phyloP scores from a whole-genome alignment of 2,113 vertebrate genomes.

The Gallinago undulata region DNA sequence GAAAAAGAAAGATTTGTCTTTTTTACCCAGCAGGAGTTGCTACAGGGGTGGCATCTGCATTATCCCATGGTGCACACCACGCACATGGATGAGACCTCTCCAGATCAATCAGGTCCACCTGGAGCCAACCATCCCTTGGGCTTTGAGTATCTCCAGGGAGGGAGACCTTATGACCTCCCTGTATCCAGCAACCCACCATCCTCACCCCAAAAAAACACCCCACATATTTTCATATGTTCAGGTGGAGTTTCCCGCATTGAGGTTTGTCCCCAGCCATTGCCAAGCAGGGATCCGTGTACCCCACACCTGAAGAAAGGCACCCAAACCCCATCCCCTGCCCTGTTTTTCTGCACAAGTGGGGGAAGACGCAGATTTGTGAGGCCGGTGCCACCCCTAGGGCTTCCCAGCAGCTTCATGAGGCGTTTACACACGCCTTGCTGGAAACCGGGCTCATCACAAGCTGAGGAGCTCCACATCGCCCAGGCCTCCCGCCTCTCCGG shows the following conservation, averaged over 20 bases:
- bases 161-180: rapidly evolving
- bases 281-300: rapidly evolving
- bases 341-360: rapidly evolving
- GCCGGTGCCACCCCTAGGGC: not conserved
- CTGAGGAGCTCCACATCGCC: not conserved
- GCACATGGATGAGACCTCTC: rapidly evolving
- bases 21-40: not conserved
- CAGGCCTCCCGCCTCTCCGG: too few species aligned
- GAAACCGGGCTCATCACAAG: rapidly evolving
- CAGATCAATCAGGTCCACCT: too few species aligned
- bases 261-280: rapidly evolving
- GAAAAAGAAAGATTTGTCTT: not conserved
- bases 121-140: rapidly evolving
- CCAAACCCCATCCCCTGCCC: rapidly evolving
- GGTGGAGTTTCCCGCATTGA: rapidly evolving
- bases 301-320: not conserved
- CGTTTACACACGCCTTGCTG: rapidly evolving
- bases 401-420: not conserved
- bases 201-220: not conserved
- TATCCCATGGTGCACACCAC: rapidly evolving
- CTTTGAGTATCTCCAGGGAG: rapidly evolving
- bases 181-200: rapidly evolving
- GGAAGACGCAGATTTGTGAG: rapidly evolving
- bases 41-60: rapidly evolving
- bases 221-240: rapidly evolving